Conservation (phyloP, 1,140 invertebrate species). For the Dufourea novaeangliae region DNA sequence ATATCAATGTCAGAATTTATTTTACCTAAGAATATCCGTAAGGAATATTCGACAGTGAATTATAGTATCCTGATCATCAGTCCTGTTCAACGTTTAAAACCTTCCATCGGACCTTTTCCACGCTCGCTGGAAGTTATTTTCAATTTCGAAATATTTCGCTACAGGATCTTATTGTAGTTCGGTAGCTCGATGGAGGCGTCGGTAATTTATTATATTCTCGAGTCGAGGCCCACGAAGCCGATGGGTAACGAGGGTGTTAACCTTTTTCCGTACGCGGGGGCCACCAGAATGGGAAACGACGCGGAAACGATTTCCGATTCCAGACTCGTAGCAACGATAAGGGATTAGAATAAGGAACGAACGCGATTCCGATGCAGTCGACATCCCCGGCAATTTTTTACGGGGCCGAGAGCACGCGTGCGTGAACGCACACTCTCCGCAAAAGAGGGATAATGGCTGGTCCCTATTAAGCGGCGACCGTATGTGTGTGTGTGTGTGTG, state of each 20-base stretch:
- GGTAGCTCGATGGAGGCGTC: background rate
- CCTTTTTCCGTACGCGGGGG: constrained; percentile 29
- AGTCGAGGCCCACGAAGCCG: background rate
- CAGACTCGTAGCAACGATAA: constrained; percentile 15
- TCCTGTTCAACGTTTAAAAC: too few species aligned
- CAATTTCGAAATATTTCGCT: background rate
- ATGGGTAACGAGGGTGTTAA: constrained; percentile 37
- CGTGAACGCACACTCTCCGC: background rate
- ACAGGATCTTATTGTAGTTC: background rate
- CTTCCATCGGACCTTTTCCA: too few species aligned
- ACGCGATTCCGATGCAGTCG: constrained; percentile 33
- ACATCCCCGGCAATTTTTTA: constrained; percentile 31
- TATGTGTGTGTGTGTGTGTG: too few species aligned
- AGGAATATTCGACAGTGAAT: too few species aligned
- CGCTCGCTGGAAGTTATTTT: background rate
- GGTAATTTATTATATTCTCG: constrained; percentile 30
- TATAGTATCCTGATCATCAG: too few species aligned
- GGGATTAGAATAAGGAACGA: constrained; percentile 22
- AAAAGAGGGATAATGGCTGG: background rate
- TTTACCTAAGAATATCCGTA: too few species aligned
- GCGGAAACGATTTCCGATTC: constrained; percentile 35
- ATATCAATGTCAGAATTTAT: too few species aligned
- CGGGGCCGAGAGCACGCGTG: background rate
- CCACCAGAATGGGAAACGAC: constrained; percentile 17
- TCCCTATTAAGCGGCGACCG: background rate